phyloP scores from a whole-genome alignment of 1,140 invertebrate genomes.

The Eupristina koningsbergeri region DNA sequence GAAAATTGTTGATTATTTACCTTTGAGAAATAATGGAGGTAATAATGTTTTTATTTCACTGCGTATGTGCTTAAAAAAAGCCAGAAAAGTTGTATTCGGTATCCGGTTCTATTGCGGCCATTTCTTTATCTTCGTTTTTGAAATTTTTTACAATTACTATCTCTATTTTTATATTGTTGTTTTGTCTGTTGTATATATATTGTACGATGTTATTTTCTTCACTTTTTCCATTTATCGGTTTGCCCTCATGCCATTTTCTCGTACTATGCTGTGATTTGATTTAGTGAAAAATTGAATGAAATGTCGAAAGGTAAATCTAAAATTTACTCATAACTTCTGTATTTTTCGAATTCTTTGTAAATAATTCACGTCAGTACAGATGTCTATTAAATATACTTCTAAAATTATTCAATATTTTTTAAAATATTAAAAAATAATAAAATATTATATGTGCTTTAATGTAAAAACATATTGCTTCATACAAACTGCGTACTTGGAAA shows the following conservation, averaged over 20 bases:
- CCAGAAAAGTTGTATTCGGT: background rate
- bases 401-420: background rate
- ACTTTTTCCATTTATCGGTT: background rate
- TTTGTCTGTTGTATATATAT: slow-evolving; percentile 20
- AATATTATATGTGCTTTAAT: no score
- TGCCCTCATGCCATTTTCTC: background rate
- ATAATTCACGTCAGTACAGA: background rate
- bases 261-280: slow-evolving; percentile 47
- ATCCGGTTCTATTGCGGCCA: background rate
- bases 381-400: background rate
- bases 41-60: background rate
- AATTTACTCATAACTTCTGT: slow-evolving; percentile 18
- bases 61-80: slow-evolving; percentile 5
- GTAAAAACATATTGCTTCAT: no score
- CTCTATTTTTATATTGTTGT: slow-evolving; percentile 2
- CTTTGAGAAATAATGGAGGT: background rate
- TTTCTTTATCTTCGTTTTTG: background rate
- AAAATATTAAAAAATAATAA: background rate
- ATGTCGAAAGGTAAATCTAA: slow-evolving; percentile 9
- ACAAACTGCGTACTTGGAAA: no score
- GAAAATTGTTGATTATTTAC: background rate
- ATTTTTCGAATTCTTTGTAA: background rate
- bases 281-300: slow-evolving; percentile 47
- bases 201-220: slow-evolving; percentile 30
- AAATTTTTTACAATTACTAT: slow-evolving; percentile 29